phyloP scores from a whole-genome alignment of 30 jellyfish, hydroid and myxozoan species.

The Nemopilema nomurai region DNA sequence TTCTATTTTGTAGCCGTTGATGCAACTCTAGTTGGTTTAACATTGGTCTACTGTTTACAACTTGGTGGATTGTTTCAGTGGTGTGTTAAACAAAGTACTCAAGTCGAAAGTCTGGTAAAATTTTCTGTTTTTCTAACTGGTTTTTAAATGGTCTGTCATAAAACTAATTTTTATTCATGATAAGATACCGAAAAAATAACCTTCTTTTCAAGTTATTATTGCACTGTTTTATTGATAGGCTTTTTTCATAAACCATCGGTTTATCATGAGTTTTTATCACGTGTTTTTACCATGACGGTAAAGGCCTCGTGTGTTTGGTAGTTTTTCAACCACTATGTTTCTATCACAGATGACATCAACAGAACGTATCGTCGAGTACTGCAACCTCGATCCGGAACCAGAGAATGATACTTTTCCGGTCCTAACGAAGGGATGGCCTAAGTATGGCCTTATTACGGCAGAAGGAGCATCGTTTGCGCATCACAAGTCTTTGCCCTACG shows the following conservation, averaged over 20 bases:
- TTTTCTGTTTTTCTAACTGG: neutral
- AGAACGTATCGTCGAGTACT: slow-evolving; percentile 82
- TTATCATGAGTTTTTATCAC: too few species aligned
- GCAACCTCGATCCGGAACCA: slow-evolving; percentile 72
- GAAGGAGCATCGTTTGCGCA: slow-evolving; percentile 81
- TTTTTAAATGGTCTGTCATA: too few species aligned
- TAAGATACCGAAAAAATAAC: neutral
- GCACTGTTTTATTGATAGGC: too few species aligned
- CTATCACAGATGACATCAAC: slow-evolving; percentile 89
- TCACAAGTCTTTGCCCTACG: slow-evolving; percentile 77
- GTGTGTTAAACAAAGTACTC: slow-evolving; percentile 61
- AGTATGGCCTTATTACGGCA: slow-evolving; percentile 66
- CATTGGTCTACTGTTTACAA: slow-evolving; percentile 52
- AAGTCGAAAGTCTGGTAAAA: slow-evolving; percentile 70
- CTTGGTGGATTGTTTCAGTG: slow-evolving; percentile 60
- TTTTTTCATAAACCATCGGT: too few species aligned
- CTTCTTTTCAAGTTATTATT: too few species aligned
- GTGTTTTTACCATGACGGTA: too few species aligned
- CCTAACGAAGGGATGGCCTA: slow-evolving; percentile 68
- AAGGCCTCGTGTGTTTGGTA: neutral
- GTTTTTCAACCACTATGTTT: too few species aligned
- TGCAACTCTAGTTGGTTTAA: slow-evolving; percentile 70
- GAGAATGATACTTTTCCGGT: slow-evolving; percentile 36
- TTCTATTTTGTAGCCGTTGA: slow-evolving; percentile 8
- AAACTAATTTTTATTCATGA: neutral